phyloP scores from a whole-genome alignment of 2,888 invertebrate genomes.

The Mesorhabditis sp. region DNA sequence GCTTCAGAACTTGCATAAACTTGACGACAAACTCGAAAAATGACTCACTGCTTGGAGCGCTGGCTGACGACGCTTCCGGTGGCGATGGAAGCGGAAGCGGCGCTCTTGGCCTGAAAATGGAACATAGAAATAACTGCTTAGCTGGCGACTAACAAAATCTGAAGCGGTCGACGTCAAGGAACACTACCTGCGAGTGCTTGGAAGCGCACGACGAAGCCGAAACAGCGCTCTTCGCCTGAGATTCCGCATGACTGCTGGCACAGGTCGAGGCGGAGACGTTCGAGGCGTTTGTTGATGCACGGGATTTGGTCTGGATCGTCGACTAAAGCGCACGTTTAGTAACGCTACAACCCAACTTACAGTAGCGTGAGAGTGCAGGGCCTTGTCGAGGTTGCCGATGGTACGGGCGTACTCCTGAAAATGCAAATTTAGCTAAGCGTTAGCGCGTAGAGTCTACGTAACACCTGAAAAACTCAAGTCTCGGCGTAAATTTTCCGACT shows the following conservation, averaged over 20 bases:
- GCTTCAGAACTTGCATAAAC: background rate
- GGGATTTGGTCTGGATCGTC: background rate
- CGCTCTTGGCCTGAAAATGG: background rate
- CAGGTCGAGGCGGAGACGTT: no score
- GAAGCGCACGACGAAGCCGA: background rate
- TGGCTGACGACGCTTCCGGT: slow-evolving; percentile 1
- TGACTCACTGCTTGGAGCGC: background rate
- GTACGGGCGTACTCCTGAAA: slow-evolving; percentile 4
- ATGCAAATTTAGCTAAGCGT: background rate
- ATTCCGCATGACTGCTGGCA: background rate
- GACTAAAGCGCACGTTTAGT: background rate
- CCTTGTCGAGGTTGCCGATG: background rate
- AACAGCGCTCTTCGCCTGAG: slow-evolving; percentile 2
- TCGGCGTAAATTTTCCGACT: background rate
- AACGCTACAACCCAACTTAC: background rate
- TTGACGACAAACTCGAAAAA: background rate
- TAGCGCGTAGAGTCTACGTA: background rate
- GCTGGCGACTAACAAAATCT: background rate
- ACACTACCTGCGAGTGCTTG: background rate
- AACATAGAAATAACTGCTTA: no score
- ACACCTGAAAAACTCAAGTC: background rate
- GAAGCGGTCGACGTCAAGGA: background rate
- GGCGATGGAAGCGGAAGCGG: background rate
- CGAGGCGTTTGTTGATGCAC: background rate
- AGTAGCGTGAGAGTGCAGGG: background rate